Conservation (phyloP, 2,888 invertebrate species). For the Cephus pulcher region DNA sequence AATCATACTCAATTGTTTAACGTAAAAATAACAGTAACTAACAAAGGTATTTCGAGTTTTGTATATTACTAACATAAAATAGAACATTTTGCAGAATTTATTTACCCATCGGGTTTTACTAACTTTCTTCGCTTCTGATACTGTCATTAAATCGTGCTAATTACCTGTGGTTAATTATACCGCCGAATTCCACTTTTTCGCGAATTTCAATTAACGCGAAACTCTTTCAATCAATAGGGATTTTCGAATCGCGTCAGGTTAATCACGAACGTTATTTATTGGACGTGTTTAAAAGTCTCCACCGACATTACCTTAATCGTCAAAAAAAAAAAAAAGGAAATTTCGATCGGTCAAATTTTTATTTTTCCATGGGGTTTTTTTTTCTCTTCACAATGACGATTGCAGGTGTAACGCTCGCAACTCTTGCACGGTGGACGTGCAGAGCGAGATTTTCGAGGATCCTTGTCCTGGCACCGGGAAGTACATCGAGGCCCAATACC, state of each 20-base stretch:
- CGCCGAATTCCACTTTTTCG: neutral
- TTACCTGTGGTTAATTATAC: neutral
- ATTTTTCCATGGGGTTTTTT: conserved; percentile 31
- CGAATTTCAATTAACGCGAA: neutral
- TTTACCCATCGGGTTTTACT: neutral
- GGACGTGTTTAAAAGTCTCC: neutral
- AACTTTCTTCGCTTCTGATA: neutral
- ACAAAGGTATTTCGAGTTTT: neutral
- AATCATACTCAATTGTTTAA: neutral
- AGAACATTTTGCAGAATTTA: neutral
- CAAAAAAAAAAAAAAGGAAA: neutral
- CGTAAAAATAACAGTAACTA: neutral
- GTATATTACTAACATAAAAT: neutral
- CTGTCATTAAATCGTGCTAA: neutral
- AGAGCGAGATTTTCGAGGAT: conserved; percentile 68
- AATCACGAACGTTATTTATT: neutral
- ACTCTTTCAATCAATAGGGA: neutral
- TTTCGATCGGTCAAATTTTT: neutral
- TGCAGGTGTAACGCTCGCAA: conserved; percentile 61
- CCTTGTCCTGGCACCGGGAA: conserved; percentile 73
- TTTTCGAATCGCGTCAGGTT: neutral
- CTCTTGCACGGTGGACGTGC: conserved; percentile 58
- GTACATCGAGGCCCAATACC: conserved; percentile 73
- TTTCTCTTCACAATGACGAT: conserved; percentile 49
- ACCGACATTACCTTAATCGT: neutral